Percentiles rank a stretch among this genome's conserved stretches.
Evolutionary conservation across 2,888 invertebrate species (phyloP).

Genomic region (Incurvaria masculella): DNA sequence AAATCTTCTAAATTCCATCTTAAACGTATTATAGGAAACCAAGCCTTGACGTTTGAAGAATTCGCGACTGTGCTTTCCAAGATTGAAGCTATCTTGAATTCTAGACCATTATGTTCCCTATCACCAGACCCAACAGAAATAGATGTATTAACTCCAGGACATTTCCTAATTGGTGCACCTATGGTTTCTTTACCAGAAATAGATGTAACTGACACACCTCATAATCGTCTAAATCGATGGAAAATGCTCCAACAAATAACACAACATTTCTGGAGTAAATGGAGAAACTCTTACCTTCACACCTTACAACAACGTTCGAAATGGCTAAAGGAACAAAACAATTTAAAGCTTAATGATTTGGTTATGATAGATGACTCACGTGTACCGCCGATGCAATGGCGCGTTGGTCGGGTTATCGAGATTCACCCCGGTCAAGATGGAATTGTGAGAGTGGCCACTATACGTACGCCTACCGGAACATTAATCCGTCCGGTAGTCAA

Average conservation of each 20-base stretch:
- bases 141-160: constrained; percentile 1
- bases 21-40: constrained; percentile 14
- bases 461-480: too few relatives aligned
- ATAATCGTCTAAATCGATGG: constrained; percentile 8
- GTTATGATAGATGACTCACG: too few relatives aligned
- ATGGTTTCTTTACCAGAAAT: constrained; percentile 5
- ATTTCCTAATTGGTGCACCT: background rate
- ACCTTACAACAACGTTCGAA: too few relatives aligned
- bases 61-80: constrained; percentile 15
- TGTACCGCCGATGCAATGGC: too few relatives aligned
- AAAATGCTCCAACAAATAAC: constrained; percentile 2
- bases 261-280: constrained; percentile 8
- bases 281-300: constrained; percentile 6
- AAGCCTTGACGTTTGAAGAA: constrained; percentile 17
- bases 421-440: too few relatives aligned
- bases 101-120: constrained; percentile 14
- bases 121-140: constrained; percentile 4
- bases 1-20: constrained; percentile 20
- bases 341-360: too few relatives aligned
- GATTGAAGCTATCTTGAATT: constrained; percentile 18
- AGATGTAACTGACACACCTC: background rate
- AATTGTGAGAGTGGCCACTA: too few relatives aligned
- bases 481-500: too few relatives aligned
- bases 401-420: too few relatives aligned
- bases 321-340: too few relatives aligned